Evolutionary conservation across 1,140 invertebrate species (phyloP), one percentile per base, ranked within the genome.

Genomic region (Tribolium castaneum): DNA sequence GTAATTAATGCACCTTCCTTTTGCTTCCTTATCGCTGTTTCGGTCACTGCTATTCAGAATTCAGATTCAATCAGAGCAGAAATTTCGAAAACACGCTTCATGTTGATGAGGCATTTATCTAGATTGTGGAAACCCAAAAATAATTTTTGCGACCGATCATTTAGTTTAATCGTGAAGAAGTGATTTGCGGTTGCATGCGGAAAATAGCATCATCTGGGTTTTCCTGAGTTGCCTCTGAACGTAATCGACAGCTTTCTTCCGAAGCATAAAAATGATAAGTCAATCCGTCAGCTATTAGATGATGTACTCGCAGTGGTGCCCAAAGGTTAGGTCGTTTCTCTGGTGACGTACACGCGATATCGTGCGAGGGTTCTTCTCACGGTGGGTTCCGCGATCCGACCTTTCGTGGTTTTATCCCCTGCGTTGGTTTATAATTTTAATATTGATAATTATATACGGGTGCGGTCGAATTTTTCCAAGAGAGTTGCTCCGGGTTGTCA

Each of bases 391-490:
- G 59, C 59, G 30, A 66, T 25, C 25, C 59, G 59, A 66, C 59
- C 59, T 66, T 66, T 66, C 30, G 59, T 66, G 59, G 59, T 66
- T 66, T 66, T 66, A 66, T 66, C 12, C 25, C 59, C 3, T 66
- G 13, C 30, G 9, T 66, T 66, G 25, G 25, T 39, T 66, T 66
- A 66, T 66, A 66, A 66, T 66, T 66, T 35, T 22, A 66, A 66
- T 66, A 66, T 66, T 30, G 59, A 66, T 66, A 66, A 66, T 66
- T 66, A 66, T 66, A 66, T 66, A 35, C 10, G 30, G 30, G 6
- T 66, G 59, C 59, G 59, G 59, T 76, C 70, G 14, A 39, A 13
- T 59, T 75, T 78, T 78, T 66, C 51, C n/a, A 19, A 78, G n/a
- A 51, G 73, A 62, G 45, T 66, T 51, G 56, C 72, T 73, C 49